Evolutionary conservation across 2,888 invertebrate genomes (phyloP).

Genomic region (Drosophila percnosoma): DNA sequence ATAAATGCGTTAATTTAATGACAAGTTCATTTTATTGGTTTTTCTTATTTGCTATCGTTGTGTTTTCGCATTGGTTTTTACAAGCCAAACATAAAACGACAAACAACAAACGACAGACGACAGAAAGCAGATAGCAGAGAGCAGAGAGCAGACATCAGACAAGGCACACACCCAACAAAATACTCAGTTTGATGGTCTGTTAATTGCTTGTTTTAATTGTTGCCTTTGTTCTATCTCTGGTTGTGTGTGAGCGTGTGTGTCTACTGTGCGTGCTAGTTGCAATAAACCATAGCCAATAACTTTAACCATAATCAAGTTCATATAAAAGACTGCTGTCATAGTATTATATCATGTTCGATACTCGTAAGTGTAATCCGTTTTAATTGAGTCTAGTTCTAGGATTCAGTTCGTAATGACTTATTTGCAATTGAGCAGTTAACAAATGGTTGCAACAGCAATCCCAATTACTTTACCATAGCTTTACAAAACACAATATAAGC

Average conservation of each 20-base stretch:
- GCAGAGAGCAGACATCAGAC: slow-evolving; percentile 27
- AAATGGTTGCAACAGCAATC: not conserved
- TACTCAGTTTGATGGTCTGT: slow-evolving; percentile 76
- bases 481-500: not conserved
- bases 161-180: slow-evolving; percentile 55
- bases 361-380: slow-evolving; percentile 35
- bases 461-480: not conserved
- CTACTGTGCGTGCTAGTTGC: slow-evolving; percentile 8
- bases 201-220: slow-evolving; percentile 79
- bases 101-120: slow-evolving; percentile 39
- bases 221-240: slow-evolving; percentile 42
- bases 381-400: slow-evolving; percentile 52
- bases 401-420: slow-evolving; percentile 61
- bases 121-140: slow-evolving; percentile 16
- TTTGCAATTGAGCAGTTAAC: slow-evolving; percentile 33
- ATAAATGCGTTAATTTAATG: slow-evolving; percentile 81
- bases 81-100: slow-evolving; percentile 59
- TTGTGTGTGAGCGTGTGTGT: slow-evolving; percentile 4
- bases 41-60: slow-evolving; percentile 71
- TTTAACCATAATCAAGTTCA: slow-evolving; percentile 39
- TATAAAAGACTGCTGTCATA: slow-evolving; percentile 19
- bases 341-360: slow-evolving; percentile 12
- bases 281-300: slow-evolving; percentile 38
- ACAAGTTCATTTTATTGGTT: slow-evolving; percentile 81
- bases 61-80: slow-evolving; percentile 71